Evolutionary conservation across 2,113 vertebrate species (phyloP).

Genomic region (Indicator maculatus): DNA sequence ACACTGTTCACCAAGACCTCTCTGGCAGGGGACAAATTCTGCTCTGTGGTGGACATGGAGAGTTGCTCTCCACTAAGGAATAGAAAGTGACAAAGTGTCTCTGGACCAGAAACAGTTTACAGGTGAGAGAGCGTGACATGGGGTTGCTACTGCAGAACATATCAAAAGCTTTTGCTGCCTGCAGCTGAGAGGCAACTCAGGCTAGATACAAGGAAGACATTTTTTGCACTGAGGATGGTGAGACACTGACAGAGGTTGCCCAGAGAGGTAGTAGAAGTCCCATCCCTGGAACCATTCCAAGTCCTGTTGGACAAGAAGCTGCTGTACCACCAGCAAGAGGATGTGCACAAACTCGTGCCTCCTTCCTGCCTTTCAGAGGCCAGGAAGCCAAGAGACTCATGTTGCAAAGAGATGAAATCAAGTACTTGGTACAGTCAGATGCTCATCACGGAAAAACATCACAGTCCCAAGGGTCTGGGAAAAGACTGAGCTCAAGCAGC

Average conservation of each 20-base stretch:
- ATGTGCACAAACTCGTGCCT: fast-evolving
- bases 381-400: neutral
- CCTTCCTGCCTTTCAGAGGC: fast-evolving
- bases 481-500: neutral
- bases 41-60: fast-evolving
- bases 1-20: fast-evolving
- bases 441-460: neutral
- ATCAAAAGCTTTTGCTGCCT: neutral
- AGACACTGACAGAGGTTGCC: neutral
- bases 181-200: neutral
- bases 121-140: fast-evolving
- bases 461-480: neutral
- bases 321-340: fast-evolving
- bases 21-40: neutral
- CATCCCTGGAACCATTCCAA: neutral
- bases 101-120: neutral
- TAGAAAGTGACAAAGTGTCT: fast-evolving
- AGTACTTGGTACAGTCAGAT: neutral
- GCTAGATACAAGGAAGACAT: neutral
- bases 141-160: fast-evolving
- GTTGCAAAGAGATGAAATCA: neutral
- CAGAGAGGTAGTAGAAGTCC: neutral
- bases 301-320: neutral
- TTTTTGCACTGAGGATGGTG: neutral
- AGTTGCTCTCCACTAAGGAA: fast-evolving